phyloP scores from a whole-genome alignment of 2,797 vertebrate species.

The Syncerus caffer region DNA sequence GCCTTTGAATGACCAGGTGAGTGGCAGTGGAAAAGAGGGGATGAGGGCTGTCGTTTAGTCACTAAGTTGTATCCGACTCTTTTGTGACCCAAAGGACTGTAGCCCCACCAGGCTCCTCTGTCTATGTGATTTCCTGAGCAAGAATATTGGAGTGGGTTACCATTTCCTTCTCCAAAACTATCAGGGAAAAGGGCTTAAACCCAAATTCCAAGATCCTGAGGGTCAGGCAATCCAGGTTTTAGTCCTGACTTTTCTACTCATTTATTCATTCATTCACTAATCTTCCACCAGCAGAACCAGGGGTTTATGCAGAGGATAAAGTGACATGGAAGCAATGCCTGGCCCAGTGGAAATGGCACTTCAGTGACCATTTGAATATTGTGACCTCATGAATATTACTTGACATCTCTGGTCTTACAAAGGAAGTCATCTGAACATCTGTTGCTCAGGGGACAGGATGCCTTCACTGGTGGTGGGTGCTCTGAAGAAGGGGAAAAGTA shows the following conservation, averaged over 20 bases:
- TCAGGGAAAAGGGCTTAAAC: neutral
- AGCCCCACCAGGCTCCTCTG: neutral
- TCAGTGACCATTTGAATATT: too few relatives aligned
- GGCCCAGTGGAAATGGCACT: neutral
- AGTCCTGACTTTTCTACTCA: neutral
- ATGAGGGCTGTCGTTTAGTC: neutral
- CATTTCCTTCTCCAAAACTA: neutral
- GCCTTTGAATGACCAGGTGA: neutral
- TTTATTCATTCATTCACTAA: neutral
- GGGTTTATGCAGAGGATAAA: neutral
- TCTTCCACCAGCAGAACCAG: neutral
- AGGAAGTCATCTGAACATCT: neutral
- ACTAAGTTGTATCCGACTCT: neutral
- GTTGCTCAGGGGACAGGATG: neutral
- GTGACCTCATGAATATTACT: conserved; percentile 12
- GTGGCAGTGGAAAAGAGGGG: neutral
- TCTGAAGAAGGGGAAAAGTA: neutral
- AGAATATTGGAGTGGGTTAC: neutral
- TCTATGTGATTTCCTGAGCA: neutral
- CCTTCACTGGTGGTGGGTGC: neutral
- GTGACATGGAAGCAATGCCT: neutral
- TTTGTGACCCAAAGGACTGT: neutral
- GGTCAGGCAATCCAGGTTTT: neutral
- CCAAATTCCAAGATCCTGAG: neutral
- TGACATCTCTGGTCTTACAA: conserved; percentile 23